Evolutionary conservation across 2,113 vertebrate species (phyloP), one percentile per base, ranked within the genome.

Genomic region (Paedocypris sp.): DNA sequence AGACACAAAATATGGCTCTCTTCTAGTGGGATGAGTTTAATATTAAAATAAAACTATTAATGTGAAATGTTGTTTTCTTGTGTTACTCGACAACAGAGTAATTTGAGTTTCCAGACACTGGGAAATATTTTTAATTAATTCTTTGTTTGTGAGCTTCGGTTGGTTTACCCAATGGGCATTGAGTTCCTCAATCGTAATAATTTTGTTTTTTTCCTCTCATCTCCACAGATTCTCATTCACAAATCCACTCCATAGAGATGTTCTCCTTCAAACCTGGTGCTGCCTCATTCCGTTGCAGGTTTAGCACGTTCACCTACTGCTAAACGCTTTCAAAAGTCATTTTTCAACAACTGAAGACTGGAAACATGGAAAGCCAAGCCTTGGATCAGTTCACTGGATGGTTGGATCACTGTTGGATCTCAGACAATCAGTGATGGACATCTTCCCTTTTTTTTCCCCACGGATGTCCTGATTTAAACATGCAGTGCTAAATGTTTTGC

Each of bases 121-220:
- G 23, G 52, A 39, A 63, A 63, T 63, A 38, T 31, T 58, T n/a
- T 28, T 32, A 64, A 35, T 54, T 46, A 64, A 45, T 56, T 39
- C 39, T 35, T 4, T 9, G 31, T 54, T 46, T 43, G 38, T 57
- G 15, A 20, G 66, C 19, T 11, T 5, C 36, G 35, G 26, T 25
- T 32, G 19, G 53, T 20, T 45, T 15, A 51, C 47, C 43, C 11
- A 6, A 26, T 25, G 3, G 20, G 13, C 31, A 39, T 49, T 32
- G 25, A 36, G 28, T 18, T 4, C 35, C 23, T 23, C 13, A 52
- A 49, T 66, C 20, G 38, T 48, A 54, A 36, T 11, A 16, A 31
- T 52, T 39, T 16, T 45, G 11, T 62, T 19, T 33, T 26, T 16
- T 56, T 29, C 33, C 25, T 62, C 39, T 31, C 26, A 38, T 23